Base-by-base conservation (phyloP, 2,888 invertebrate species). In the Himalopsyche tibetana region DNA sequence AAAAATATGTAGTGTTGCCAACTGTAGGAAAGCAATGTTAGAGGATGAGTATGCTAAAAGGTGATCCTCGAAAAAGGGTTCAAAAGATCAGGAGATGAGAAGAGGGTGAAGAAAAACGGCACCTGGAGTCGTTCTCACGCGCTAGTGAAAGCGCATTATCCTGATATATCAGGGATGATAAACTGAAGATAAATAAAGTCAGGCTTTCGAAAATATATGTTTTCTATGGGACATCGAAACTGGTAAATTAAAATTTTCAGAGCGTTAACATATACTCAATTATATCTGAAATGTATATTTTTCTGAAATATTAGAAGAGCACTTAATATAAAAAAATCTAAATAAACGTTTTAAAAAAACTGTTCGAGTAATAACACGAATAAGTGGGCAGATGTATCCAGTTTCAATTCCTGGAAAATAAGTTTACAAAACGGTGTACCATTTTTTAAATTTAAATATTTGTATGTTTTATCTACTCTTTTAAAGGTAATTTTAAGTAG, bases 71-170 rank as follows among this genome's bases (percentile, higher is more conserved):
- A 28, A 86, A 84, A 82, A 86, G 84, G 86, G 85, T 84, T 86
- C 84, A 86, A 86, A 82, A 81, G 86, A 84, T 84, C 84, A 86
- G 80, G 28, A 81, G 82, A 56, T 82, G 63, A 40, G 56, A 74
- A 56, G 79, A 80, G 19, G 85, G 38, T 40, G 85, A n/a, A 42
- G 79, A 63, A 82, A 51, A 17, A 28, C 80, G 55, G 12, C 86
- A 86, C 87, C 86, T 86, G 85, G 74, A 45, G 86, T 81, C 82
- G 83, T 87, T 88, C 88, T 63, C 88, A 88, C 88, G 87, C 84
- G 80, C 84, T 82, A 83, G 80, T 84, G 88, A 87, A 88, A 88
- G 88, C 88, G 88, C 88, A 88, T 88, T 88, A 88, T 88, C 87
- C 88, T 74, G 74, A 74, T 74, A 74, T 74, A 74, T 36, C 74